These are phyloP conservation scores for Leucophora obtusa DNA, from an alignment of 2,888 invertebrate genomes.

Conservation along the genomic window DNA sequence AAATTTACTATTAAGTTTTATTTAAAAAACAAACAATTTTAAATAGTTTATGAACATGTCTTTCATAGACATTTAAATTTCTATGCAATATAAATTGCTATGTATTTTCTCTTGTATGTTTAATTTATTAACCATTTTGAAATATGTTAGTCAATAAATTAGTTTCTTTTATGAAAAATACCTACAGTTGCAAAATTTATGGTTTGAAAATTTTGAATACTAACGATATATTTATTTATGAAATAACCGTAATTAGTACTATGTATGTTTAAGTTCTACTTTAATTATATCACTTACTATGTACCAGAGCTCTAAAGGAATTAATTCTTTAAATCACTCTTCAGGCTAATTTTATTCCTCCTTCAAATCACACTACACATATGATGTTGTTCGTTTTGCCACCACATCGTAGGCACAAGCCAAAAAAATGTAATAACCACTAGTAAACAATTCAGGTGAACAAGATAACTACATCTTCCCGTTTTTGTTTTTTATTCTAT, in stretches of 20 bases:
- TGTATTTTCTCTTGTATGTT: background rate
- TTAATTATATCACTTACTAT: slow-evolving; percentile 12
- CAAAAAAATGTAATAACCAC: no score
- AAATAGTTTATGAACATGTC: no score
- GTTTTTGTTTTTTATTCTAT: no score
- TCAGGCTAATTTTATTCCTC: background rate
- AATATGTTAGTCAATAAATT: background rate
- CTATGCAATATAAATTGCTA: slow-evolving; percentile 17
- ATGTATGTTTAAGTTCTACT: slow-evolving; percentile 15
- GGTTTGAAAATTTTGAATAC: background rate
- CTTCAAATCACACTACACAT: no score
- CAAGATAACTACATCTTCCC: no score
- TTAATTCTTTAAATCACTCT: no score
- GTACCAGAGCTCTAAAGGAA: background rate
- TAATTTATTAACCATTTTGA: background rate
- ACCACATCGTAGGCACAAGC: no score
- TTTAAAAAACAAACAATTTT: no score
- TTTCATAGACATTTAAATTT: background rate
- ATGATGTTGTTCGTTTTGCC: no score
- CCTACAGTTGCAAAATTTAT: background rate
- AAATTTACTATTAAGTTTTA: no score
- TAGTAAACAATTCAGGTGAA: no score
- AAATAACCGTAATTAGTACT: slow-evolving; percentile 6
- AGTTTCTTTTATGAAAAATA: background rate
- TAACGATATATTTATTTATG: background rate